Percentiles rank a stretch among this genome's conserved stretches.
These are phyloP conservation scores for Platyscapa corneri DNA, from an alignment of 1,140 invertebrate species.

Conservation along the genomic window DNA sequence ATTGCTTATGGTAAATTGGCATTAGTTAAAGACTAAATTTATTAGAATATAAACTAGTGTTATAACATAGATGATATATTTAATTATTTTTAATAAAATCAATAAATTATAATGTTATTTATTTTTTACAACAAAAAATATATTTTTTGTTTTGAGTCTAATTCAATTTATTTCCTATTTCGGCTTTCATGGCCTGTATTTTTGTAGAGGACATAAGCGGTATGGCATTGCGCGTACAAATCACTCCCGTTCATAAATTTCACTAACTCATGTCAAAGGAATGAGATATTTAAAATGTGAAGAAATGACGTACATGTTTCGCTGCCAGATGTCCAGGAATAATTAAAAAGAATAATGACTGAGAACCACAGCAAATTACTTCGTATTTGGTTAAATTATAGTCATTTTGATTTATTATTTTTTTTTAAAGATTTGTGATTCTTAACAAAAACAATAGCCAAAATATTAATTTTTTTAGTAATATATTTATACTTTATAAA, in stretches of 20 bases:
- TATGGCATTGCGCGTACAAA: constrained; percentile 61
- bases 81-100: constrained; percentile 50
- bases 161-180: constrained; percentile 57
- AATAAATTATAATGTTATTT: constrained; percentile 50
- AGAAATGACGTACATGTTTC: constrained; percentile 6
- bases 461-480: constrained; percentile 9
- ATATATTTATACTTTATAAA: neutral
- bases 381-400: neutral
- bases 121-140: constrained; percentile 43
- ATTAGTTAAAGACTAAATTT: neutral
- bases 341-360: neutral
- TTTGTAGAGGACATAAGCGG: constrained; percentile 63
- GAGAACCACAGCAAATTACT: neutral
- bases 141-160: constrained; percentile 44
- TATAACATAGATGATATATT: constrained; percentile 48
- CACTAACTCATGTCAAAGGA: constrained; percentile 55
- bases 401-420: neutral
- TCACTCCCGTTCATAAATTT: constrained; percentile 59
- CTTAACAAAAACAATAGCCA: neutral
- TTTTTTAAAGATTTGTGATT: neutral
- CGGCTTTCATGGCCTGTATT: constrained; percentile 51
- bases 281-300: constrained; percentile 16
- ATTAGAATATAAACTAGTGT: constrained; percentile 34
- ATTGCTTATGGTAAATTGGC: constrained; percentile 12
- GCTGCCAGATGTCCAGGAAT: constrained; percentile 6